These are phyloP conservation scores for Picathartes gymnocephalus DNA, from an alignment of 2,113 vertebrate species.

Conservation along the genomic window DNA sequence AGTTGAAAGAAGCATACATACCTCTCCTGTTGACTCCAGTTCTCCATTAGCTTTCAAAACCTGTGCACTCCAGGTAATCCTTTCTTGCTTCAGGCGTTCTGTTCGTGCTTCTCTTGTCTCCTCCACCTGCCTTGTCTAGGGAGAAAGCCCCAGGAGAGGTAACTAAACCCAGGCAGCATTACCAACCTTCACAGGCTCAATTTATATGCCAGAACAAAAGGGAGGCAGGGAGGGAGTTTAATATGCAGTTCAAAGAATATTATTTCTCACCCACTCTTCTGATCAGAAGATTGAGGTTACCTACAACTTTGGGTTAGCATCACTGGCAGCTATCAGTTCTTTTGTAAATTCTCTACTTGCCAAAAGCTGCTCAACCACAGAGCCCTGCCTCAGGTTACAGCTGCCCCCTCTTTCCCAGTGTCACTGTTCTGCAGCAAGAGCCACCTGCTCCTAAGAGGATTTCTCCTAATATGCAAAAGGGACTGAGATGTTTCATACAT, in stretches of 20 bases:
- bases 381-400: neutral
- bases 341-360: neutral
- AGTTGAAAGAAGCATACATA: constrained; percentile 25
- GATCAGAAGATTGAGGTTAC: neutral
- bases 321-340: neutral
- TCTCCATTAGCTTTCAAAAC: constrained; percentile 6
- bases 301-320: neutral
- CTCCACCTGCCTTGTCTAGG: constrained; percentile 68
- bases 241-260: neutral
- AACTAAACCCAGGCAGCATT: neutral
- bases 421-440: neutral
- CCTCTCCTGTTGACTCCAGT: constrained; percentile 67
- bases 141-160: constrained; percentile 12
- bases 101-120: constrained; percentile 71
- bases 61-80: constrained; percentile 46
- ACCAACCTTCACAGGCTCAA: neutral
- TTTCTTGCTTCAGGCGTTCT: constrained; percentile 78
- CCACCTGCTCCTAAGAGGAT: neutral
- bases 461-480: neutral
- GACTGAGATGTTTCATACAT: neutral
- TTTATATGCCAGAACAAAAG: neutral
- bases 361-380: neutral
- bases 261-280: neutral
- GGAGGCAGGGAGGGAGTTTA: neutral
- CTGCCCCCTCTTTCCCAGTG: neutral